Evolutionary conservation across 2,888 invertebrate genomes (phyloP).

Genomic region (Coleophora deauratella): DNA sequence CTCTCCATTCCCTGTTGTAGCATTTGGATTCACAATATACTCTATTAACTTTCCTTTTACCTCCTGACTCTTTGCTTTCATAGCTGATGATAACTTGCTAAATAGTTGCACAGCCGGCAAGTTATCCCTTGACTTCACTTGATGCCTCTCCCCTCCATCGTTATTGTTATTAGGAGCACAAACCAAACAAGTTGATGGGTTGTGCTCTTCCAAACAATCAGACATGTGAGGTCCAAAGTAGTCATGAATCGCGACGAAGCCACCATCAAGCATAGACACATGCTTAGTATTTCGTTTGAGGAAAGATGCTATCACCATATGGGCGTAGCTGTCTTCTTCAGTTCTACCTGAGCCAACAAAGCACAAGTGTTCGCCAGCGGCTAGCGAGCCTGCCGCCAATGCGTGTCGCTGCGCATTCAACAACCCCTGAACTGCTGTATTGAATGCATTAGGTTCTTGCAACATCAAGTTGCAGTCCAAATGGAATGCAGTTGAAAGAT

Average conservation of each 20-base stretch:
- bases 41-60: slow-evolving; percentile 94
- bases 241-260: slow-evolving; percentile 89
- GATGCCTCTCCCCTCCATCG: slow-evolving; percentile 33
- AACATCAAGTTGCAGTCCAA: slow-evolving; percentile 98
- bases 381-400: slow-evolving; percentile 87
- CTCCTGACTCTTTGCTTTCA: slow-evolving; percentile 93
- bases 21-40: slow-evolving; percentile 92
- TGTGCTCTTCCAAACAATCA: slow-evolving; percentile 89
- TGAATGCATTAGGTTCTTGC: slow-evolving; percentile 95
- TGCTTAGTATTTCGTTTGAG: slow-evolving; percentile 94
- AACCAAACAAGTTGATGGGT: slow-evolving; percentile 84
- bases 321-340: slow-evolving; percentile 96
- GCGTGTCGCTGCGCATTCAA: slow-evolving; percentile 92
- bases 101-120: slow-evolving; percentile 79
- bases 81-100: slow-evolving; percentile 88
- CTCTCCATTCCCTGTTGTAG: slow-evolving; percentile 74
- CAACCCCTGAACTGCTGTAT: slow-evolving; percentile 94
- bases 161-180: slow-evolving; percentile 76
- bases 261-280: slow-evolving; percentile 93
- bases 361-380: slow-evolving; percentile 91
- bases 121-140: slow-evolving; percentile 44
- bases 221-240: slow-evolving; percentile 87
- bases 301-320: slow-evolving; percentile 99
- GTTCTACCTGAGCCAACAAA: slow-evolving; percentile 94
- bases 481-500: slow-evolving; percentile 97